Conservation (phyloP, 2,113 vertebrate genomes). For the Lepidothrix coronata region DNA sequence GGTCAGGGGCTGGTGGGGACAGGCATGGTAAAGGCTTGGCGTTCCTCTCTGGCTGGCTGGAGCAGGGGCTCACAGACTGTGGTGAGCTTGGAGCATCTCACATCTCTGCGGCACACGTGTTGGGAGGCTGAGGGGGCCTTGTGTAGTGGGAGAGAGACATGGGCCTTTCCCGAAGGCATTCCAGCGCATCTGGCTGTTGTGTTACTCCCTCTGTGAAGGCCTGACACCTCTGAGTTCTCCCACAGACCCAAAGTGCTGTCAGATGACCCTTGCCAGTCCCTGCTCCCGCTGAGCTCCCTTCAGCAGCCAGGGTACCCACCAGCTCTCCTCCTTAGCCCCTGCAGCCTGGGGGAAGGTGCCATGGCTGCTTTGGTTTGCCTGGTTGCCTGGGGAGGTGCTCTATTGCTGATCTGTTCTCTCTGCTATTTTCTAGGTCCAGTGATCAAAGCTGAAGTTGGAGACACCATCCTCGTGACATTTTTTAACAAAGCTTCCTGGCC, state of each 20-base stretch:
- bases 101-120: neutral
- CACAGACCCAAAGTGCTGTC: neutral
- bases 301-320: neutral
- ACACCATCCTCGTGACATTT: conserved; percentile 74
- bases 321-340: neutral
- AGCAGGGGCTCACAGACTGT: neutral
- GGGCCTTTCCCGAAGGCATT: neutral
- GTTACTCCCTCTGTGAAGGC: neutral
- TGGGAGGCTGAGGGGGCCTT: neutral
- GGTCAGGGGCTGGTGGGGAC: neutral
- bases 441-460: conserved; percentile 80
- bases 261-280: neutral
- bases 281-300: neutral
- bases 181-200: neutral
- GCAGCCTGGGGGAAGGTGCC: neutral
- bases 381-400: neutral
- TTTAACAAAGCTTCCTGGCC: conserved; percentile 77
- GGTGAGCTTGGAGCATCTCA: neutral
- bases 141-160: rapidly evolving
- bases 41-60: neutral
- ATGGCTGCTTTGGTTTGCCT: neutral
- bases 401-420: neutral
- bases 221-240: neutral
- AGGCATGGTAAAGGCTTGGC: neutral
- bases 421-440: conserved; percentile 68